Conservation (phyloP, 1,140 invertebrate genomes). For the Eupristina koningsbergeri region DNA sequence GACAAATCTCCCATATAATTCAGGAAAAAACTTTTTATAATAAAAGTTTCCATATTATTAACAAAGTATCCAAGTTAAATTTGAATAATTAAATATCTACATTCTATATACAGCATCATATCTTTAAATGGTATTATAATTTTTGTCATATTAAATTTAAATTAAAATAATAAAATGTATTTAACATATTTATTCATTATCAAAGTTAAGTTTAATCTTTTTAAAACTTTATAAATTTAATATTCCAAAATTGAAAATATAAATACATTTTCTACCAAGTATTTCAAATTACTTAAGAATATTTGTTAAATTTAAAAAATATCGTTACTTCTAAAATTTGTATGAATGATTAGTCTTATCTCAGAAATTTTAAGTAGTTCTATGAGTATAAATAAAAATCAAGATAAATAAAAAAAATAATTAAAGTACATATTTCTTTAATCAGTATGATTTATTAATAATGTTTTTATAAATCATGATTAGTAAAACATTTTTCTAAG, state of each 20-base stretch:
- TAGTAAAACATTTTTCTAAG: background rate
- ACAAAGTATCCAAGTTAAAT: no score
- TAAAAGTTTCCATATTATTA: no score
- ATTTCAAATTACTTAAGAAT: background rate
- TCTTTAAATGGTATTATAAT: no score
- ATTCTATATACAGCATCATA: no score
- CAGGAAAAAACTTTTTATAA: no score
- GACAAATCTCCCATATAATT: no score
- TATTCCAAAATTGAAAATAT: background rate
- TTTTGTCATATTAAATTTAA: background rate
- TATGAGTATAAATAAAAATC: background rate
- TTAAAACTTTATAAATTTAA: background rate
- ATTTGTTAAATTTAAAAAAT: background rate
- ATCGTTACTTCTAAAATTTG: background rate
- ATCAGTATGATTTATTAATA: background rate
- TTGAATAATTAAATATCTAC: no score
- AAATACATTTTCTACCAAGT: background rate
- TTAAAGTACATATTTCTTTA: background rate
- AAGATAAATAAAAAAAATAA: background rate
- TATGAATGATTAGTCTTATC: constrained; percentile 6
- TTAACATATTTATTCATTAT: background rate
- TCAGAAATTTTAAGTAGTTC: background rate
- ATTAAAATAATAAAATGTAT: background rate
- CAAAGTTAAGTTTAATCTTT: background rate
- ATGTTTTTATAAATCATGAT: background rate